These are phyloP conservation scores for Mythimna loreyi DNA, from an alignment of 2,888 invertebrate genomes.

Conservation along the genomic window DNA sequence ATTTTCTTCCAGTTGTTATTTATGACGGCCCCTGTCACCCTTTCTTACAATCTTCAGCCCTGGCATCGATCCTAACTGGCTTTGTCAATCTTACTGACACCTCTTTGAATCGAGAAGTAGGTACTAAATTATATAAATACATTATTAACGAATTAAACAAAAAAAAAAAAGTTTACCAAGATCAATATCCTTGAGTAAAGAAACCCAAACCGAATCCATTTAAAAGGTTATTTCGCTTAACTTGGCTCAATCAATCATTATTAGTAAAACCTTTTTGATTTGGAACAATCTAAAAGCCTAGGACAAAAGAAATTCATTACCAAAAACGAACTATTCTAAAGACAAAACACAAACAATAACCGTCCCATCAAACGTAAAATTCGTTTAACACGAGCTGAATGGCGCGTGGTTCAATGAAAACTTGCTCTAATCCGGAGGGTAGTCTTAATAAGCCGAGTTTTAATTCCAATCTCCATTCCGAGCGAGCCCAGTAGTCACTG, in stretches of 20 bases:
- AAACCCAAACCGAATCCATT: background rate
- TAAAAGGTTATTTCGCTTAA: conserved; percentile 4
- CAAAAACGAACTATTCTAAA: conserved; percentile 14
- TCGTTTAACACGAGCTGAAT: conserved; percentile 73
- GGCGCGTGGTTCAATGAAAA: conserved; percentile 65
- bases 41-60: too few relatives aligned
- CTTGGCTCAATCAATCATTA: conserved; percentile 13
- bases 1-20: too few relatives aligned
- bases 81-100: too few relatives aligned
- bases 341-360: conserved; percentile 47
- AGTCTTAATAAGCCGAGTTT: conserved; percentile 82
- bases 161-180: background rate
- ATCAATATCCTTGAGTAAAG: background rate
- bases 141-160: too few relatives aligned
- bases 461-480: conserved; percentile 83
- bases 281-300: conserved; percentile 7
- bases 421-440: conserved; percentile 77
- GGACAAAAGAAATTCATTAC: background rate
- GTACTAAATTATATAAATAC: too few relatives aligned
- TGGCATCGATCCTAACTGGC: too few relatives aligned
- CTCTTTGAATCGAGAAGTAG: too few relatives aligned
- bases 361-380: conserved; percentile 73
- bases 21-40: too few relatives aligned
- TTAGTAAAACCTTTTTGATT: conserved; percentile 9
- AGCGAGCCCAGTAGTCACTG: conserved; percentile 74